Base-by-base conservation (phyloP, 2,797 vertebrate species). In the Sebastes jordani region DNA sequence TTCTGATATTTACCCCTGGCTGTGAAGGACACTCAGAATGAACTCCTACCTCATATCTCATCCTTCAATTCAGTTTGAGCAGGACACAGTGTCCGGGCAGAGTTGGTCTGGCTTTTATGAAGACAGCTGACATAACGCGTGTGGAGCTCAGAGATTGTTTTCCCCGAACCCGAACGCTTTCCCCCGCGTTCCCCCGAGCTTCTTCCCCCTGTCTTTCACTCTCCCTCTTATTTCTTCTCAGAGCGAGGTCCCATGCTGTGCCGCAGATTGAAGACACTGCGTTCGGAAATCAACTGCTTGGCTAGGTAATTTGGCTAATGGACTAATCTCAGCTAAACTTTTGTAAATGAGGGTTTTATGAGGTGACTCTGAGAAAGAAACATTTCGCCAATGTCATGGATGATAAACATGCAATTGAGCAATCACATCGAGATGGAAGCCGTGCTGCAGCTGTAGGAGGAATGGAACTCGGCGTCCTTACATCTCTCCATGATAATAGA, bases 241-340 rank as follows among this genome's bases (percentile, higher is more conserved):
- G 85, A 88, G 89, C 56, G 68, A 74, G 85, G 60, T 82, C 88
- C 79, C 95, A 93, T 81, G 93, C 95, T 95, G 95, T 90, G 95
- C 84, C 16, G 86, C 93, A 95, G 95, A 95, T 95, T 95, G 95
- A 96, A 95, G 95, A 93, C 86, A 86, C 89, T 69, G 87, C 92
- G 88, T 94, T 91, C 92, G 92, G 88, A 94, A 95, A 94, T 95
- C 94, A 96, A 93, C 92, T 95, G 93, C 94, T 95, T 94, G 92
- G 94, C 94, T 94, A 93, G 92, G 90, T 95, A 96, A 95, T 95
- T 96, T 94, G 89, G 95, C 93, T 96, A 96, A 96, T 95, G 95
- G 93, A 95, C 94, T 95, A 94, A 96, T 95, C 94, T 93, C 83
- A 89, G 93, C 91, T 95, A 93, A 95, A 95, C 93, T 96, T 94